These are phyloP conservation scores for Erethizon dorsatum DNA, from an alignment of 2,797 vertebrate genomes.

Conservation along the genomic window DNA sequence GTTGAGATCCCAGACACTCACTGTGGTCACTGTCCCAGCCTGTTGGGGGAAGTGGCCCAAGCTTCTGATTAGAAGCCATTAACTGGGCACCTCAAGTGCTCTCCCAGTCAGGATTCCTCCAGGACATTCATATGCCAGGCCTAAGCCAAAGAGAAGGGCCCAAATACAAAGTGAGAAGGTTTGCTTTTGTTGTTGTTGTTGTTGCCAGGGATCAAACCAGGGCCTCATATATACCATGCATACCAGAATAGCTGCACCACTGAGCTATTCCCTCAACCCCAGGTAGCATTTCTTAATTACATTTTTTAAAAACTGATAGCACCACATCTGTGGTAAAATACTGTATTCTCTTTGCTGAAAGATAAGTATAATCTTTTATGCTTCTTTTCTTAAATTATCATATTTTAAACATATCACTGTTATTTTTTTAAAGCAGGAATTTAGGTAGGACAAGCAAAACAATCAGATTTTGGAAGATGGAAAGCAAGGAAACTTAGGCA, in stretches of 20 bases:
- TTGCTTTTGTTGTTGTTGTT: not conserved
- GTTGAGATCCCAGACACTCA: not conserved
- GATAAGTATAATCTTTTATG: not conserved
- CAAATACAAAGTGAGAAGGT: not conserved
- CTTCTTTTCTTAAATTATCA: conserved; percentile 30
- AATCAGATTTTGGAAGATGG: not conserved
- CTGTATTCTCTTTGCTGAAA: conserved; percentile 49
- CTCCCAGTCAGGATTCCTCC: not conserved
- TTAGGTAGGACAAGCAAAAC: conserved; percentile 53
- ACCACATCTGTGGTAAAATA: not conserved
- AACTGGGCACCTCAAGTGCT: not conserved
- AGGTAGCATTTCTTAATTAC: not conserved
- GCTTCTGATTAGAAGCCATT: not conserved
- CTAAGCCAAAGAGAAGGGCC: not conserved
- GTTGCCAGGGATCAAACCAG: not conserved
- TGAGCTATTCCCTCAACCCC: not conserved
- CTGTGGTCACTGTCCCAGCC: not conserved
- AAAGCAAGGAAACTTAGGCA: conserved; percentile 31
- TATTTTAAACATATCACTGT: not conserved
- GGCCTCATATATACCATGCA: not conserved
- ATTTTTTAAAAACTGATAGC: not conserved
- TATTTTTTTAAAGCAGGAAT: conserved; percentile 45
- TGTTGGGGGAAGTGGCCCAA: not conserved
- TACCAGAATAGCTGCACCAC: not conserved
- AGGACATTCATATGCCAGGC: not conserved